These are phyloP conservation scores for Spilosoma lubricipeda DNA, from an alignment of 2,888 invertebrate genomes.

Conservation along the genomic window DNA sequence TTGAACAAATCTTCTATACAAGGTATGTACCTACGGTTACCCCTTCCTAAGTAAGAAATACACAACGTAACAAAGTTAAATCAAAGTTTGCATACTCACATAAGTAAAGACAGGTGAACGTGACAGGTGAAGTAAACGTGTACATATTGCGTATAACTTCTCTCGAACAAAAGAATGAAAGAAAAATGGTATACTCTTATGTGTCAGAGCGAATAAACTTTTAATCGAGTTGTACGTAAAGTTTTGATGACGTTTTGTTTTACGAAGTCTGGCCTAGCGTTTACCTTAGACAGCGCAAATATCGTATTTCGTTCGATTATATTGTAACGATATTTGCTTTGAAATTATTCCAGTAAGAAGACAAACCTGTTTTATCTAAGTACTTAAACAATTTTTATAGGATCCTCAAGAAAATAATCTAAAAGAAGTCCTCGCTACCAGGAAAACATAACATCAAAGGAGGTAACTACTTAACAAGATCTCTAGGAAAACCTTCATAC, in stretches of 20 bases:
- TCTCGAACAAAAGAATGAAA: not conserved
- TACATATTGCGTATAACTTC: not conserved
- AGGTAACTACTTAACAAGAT: not conserved
- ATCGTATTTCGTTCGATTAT: not conserved
- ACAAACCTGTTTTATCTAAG: not conserved
- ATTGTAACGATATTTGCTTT: not conserved
- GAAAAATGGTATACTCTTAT: conserved; percentile 1
- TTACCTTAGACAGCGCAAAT: conserved; percentile 7
- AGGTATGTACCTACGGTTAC: not conserved
- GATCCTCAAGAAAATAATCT: not conserved
- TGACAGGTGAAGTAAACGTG: conserved; percentile 8
- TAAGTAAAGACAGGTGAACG: conserved; percentile 6
- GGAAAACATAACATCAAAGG: not conserved
- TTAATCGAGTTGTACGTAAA: conserved; percentile 42
- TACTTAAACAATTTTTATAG: not conserved
- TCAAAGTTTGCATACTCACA: conserved; percentile 9
- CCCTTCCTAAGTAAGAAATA: not conserved
- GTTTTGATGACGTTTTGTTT: conserved; percentile 37
- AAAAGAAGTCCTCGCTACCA: not conserved
- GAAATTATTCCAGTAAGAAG: not conserved
- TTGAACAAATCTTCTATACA: not conserved
- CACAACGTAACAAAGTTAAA: not conserved
- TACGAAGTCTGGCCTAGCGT: not conserved
- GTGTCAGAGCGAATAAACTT: conserved; percentile 29
- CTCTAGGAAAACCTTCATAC: not conserved